Conservation (phyloP, 2,888 invertebrate species). For the Stegophylla sp. region DNA sequence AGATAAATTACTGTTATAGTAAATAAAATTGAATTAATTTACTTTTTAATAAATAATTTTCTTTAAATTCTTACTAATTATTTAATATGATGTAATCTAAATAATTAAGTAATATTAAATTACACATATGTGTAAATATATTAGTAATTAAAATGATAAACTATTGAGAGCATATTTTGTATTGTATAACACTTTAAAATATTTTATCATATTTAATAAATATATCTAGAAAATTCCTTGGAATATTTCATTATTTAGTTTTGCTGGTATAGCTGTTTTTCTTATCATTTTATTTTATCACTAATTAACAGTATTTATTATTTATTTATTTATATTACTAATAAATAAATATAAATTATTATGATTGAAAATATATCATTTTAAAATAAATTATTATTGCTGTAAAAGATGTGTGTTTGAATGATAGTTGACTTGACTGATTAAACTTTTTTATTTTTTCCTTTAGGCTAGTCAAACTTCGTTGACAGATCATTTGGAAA, state of each 20-base stretch:
- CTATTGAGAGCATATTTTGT: no score
- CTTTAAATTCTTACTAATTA: no score
- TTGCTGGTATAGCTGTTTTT: background rate
- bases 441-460: background rate
- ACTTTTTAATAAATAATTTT: no score
- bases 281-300: background rate
- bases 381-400: background rate
- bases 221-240: background rate
- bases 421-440: slow-evolving; percentile 41
- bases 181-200: no score
- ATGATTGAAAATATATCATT: background rate
- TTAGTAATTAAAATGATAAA: no score
- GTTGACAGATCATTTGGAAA: background rate
- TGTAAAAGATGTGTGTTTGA: slow-evolving; percentile 25
- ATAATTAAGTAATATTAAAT: no score
- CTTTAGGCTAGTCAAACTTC: background rate
- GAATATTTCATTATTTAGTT: background rate
- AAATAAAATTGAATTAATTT: background rate
- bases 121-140: no score
- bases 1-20: background rate
- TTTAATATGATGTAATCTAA: no score
- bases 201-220: no score
- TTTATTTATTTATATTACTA: background rate
- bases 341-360: background rate
- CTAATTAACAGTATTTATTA: background rate